phyloP scores from a whole-genome alignment of 2,888 invertebrate genomes.

The Abscondita cerata region DNA sequence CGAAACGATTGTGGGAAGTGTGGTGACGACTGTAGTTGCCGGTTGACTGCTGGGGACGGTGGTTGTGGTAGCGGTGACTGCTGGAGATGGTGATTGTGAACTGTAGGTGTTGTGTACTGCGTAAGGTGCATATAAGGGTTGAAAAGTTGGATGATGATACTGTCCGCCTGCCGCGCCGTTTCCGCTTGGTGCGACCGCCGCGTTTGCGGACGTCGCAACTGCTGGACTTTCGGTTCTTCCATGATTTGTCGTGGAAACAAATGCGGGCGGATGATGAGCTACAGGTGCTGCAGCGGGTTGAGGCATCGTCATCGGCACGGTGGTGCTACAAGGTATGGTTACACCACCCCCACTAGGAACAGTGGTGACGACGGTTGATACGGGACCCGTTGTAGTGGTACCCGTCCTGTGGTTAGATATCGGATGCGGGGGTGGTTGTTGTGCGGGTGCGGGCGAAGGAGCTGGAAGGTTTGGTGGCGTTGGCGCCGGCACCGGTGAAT shows the following conservation, averaged over 20 bases:
- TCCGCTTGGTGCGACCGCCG: conserved; percentile 62
- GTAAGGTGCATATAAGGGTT: conserved; percentile 81
- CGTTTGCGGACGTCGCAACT: conserved; percentile 60
- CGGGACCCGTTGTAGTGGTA: conserved; percentile 41
- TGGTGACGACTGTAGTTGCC: conserved; percentile 58
- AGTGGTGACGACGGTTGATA: conserved; percentile 41
- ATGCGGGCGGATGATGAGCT: conserved; percentile 52
- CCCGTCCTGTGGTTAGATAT: conserved; percentile 43
- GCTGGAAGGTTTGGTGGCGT: conserved; percentile 70
- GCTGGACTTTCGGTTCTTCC: conserved; percentile 64
- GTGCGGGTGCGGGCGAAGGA: conserved; percentile 75
- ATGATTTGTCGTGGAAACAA: conserved; percentile 53
- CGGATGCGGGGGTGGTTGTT: conserved; percentile 62
- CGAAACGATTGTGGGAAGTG: conserved; percentile 55
- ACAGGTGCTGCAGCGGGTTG: conserved; percentile 64
- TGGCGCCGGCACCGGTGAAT: conserved; percentile 69
- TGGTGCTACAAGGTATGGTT: conserved; percentile 37
- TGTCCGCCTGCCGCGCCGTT: conserved; percentile 57
- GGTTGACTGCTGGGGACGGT: conserved; percentile 55
- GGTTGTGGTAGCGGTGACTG: conserved; percentile 62
- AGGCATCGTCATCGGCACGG: conserved; percentile 60
- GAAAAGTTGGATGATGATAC: conserved; percentile 62
- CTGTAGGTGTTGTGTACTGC: conserved; percentile 68
- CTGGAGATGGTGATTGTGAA: conserved; percentile 55
- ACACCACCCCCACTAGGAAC: conserved; percentile 47